These are phyloP conservation scores for Cyclophora albipunctata DNA, from an alignment of 2,888 invertebrate species.

Conservation along the genomic window DNA sequence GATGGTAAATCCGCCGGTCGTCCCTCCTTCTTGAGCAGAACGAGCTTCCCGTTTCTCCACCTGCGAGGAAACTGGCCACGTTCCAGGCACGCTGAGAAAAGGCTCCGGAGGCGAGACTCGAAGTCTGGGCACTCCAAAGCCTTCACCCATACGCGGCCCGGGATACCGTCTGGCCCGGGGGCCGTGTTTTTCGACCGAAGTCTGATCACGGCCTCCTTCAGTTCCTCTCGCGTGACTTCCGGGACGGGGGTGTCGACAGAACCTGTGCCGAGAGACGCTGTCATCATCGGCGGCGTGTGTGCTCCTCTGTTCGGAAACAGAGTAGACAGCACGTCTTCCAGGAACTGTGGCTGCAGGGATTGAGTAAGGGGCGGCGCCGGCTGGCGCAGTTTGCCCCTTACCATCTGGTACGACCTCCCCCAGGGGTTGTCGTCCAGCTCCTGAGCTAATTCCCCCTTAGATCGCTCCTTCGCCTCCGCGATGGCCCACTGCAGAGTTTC, in stretches of 20 bases:
- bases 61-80: not conserved
- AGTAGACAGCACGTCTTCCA: slow-evolving; percentile 1
- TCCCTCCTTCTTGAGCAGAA: not conserved
- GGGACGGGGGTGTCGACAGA: not conserved
- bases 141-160: not conserved
- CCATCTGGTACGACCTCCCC: not conserved
- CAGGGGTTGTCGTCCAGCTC: slow-evolving; percentile 1
- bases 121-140: not conserved
- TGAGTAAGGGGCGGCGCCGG: slow-evolving; percentile 3
- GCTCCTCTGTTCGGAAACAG: slow-evolving; percentile 4
- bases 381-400: slow-evolving; percentile 2
- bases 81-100: not conserved
- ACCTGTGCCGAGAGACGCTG: not conserved
- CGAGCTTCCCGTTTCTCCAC: not conserved
- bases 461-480: not conserved
- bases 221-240: not conserved
- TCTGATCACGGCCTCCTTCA: not conserved
- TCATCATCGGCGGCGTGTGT: not conserved
- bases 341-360: slow-evolving; percentile 1
- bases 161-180: slow-evolving; percentile 1
- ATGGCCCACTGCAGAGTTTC: not conserved
- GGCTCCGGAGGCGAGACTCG: not conserved
- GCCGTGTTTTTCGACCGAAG: not conserved
- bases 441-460: slow-evolving; percentile 1
- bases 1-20: not conserved